These are phyloP conservation scores for Mnemiopsis leidyi DNA, from an alignment of 37 sponge, comb jelly and placozoan species.

Conservation along the genomic window DNA sequence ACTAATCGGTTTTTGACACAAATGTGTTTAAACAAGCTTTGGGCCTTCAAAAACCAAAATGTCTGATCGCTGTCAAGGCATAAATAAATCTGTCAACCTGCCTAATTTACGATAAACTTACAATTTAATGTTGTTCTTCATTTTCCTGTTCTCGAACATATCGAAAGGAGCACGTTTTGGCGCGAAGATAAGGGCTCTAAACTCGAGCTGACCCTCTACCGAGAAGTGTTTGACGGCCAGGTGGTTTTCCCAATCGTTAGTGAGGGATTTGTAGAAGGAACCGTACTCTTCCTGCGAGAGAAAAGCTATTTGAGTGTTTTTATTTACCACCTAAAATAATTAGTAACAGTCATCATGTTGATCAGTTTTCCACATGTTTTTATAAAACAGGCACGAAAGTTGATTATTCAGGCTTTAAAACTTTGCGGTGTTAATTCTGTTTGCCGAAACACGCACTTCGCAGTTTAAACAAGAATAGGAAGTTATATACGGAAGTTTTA, in stretches of 20 bases:
- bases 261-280: conserved; percentile 98
- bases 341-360: neutral
- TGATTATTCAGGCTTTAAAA: neutral
- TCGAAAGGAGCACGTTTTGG: conserved; percentile 98
- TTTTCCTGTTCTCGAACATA: conserved; percentile 97
- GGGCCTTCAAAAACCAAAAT: too few species aligned
- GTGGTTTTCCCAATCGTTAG: conserved; percentile 99
- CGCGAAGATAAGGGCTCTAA: conserved; percentile 91
- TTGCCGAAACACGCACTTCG: too few species aligned
- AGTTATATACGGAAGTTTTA: too few species aligned
- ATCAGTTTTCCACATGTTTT: neutral
- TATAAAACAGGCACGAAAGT: neutral
- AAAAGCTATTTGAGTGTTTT: neutral
- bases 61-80: too few species aligned
- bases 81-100: too few species aligned
- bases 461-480: too few species aligned
- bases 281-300: conserved; percentile 87
- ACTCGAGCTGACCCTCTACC: conserved; percentile 98
- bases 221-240: conserved; percentile 99
- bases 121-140: conserved; percentile 99
- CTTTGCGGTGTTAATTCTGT: neutral
- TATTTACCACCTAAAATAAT: neutral
- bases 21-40: too few species aligned
- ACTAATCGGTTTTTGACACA: too few species aligned
- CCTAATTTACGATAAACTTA: too few species aligned